phyloP scores from a whole-genome alignment of 2,113 vertebrate genomes.

The Heptranchias perlo region DNA sequence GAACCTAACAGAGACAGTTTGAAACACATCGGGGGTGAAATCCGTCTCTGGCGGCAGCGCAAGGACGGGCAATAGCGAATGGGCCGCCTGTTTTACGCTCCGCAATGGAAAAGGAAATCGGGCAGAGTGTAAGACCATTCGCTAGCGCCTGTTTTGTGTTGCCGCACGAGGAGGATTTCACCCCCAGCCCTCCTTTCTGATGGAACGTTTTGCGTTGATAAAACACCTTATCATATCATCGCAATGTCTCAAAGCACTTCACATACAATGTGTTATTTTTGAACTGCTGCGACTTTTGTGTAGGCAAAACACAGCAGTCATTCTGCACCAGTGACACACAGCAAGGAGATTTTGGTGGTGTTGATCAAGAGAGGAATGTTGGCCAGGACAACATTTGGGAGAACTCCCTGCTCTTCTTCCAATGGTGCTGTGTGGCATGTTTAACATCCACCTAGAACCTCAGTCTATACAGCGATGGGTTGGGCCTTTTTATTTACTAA shows the following conservation, averaged over 20 bases:
- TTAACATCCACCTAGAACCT: background rate
- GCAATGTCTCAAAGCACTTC: background rate
- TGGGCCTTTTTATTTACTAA: background rate
- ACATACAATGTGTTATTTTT: background rate
- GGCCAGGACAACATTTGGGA: background rate
- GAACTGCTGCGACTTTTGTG: background rate
- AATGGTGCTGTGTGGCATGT: background rate
- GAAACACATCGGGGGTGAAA: background rate
- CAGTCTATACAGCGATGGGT: background rate
- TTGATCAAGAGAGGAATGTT: background rate
- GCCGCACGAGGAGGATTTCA: background rate
- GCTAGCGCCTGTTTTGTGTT: background rate
- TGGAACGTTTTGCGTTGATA: background rate
- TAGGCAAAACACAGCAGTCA: no score
- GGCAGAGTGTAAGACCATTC: background rate
- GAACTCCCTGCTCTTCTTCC: background rate
- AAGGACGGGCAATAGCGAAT: background rate
- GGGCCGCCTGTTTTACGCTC: background rate
- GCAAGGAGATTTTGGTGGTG: background rate
- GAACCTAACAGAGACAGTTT: background rate
- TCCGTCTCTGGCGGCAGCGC: background rate
- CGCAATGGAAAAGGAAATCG: background rate
- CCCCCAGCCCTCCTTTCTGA: background rate
- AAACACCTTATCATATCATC: background rate
- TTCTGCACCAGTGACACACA: background rate